Percentiles rank a stretch among this genome's conserved stretches.
Evolutionary conservation across 2,888 invertebrate genomes (phyloP).

Genomic region (Plebejus argus): DNA sequence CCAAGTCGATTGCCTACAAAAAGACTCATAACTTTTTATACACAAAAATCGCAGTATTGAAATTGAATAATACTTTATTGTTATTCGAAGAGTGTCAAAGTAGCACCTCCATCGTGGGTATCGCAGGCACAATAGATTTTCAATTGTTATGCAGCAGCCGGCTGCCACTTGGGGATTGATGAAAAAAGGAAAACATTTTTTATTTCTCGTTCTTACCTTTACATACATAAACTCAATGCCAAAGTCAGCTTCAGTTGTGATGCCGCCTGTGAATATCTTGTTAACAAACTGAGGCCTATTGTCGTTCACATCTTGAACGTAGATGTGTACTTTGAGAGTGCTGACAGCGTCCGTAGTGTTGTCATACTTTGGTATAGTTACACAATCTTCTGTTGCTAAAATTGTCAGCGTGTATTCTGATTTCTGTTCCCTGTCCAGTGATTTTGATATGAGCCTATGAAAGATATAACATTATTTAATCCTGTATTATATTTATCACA

Average conservation of each 20-base stretch:
- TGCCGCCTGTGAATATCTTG: constrained; percentile 94
- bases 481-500: background rate
- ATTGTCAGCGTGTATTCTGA: constrained; percentile 86
- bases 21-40: constrained; percentile 1
- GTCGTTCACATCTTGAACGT: constrained; percentile 93
- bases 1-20: constrained; percentile 86
- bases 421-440: constrained; percentile 88
- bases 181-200: too few species aligned
- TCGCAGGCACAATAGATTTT: too few species aligned
- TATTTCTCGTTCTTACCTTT: constrained; percentile 76
- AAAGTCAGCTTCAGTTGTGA: constrained; percentile 95
- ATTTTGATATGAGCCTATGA: constrained; percentile 68
- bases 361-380: constrained; percentile 79
- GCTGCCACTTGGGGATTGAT: too few species aligned
- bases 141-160: too few species aligned
- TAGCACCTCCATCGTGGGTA: too few species aligned
- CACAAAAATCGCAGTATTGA: background rate
- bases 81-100: background rate
- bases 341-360: constrained; percentile 85
- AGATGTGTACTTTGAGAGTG: constrained; percentile 84
- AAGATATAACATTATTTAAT: background rate
- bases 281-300: constrained; percentile 92
- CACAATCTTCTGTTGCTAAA: constrained; percentile 92
- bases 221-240: constrained; percentile 93
- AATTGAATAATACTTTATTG: background rate